phyloP scores from a whole-genome alignment of 2,113 vertebrate species.

The Corythaeola cristata region DNA sequence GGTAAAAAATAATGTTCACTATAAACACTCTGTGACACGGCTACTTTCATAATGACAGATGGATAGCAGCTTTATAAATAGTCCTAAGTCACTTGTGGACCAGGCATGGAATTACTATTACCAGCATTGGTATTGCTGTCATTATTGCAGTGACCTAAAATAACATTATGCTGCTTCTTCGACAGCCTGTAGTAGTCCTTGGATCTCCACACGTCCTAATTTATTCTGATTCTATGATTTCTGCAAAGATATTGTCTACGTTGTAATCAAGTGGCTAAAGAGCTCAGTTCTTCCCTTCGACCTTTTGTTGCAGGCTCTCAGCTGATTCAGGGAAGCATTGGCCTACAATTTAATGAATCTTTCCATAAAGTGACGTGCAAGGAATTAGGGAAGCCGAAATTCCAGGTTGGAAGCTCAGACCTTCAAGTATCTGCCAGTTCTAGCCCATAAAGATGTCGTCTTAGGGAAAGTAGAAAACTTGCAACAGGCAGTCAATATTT shows the following conservation, averaged over 20 bases:
- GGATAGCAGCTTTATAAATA: neutral
- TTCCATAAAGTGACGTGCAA: neutral
- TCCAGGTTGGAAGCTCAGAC: neutral
- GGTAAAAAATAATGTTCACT: neutral
- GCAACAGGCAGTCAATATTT: neutral
- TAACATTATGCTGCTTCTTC: neutral
- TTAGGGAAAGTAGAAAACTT: neutral
- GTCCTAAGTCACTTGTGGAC: neutral
- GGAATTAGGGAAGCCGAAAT: neutral
- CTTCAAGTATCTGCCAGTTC: neutral
- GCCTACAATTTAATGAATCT: neutral
- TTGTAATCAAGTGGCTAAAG: neutral
- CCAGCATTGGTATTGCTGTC: neutral
- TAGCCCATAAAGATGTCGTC: neutral
- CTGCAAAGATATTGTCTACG: neutral
- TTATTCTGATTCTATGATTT: neutral
- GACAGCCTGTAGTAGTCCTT: neutral
- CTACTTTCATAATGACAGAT: neutral
- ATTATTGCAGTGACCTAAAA: neutral
- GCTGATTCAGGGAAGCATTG: neutral
- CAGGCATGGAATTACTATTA: neutral
- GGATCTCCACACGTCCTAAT: neutral
- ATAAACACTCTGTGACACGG: neutral
- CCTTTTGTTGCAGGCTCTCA: neutral
- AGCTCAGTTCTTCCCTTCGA: neutral